Evolutionary conservation across 1,140 invertebrate species (phyloP).

Genomic region (Streblospio benedicti): DNA sequence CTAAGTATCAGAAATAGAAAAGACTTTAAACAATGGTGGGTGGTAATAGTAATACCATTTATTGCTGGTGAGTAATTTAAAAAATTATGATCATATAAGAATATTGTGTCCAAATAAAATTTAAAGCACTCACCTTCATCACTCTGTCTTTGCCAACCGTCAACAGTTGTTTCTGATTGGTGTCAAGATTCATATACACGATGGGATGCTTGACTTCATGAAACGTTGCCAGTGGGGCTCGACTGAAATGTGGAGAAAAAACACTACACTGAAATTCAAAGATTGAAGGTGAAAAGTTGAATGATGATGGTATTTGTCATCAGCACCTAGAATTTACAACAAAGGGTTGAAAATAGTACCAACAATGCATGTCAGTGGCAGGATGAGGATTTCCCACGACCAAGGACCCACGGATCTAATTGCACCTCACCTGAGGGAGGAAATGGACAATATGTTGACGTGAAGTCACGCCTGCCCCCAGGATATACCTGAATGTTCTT

Average conservation of each 20-base stretch:
- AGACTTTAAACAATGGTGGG: neutral
- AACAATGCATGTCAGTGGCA: too few species aligned
- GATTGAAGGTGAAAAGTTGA: neutral
- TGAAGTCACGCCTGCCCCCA: too few species aligned
- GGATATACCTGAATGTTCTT: too few species aligned
- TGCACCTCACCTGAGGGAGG: too few species aligned
- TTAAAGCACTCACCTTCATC: slow-evolving; percentile 64
- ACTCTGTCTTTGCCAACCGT: slow-evolving; percentile 89
- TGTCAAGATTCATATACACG: slow-evolving; percentile 79
- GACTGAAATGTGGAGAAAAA: slow-evolving; percentile 55
- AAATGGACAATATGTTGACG: too few species aligned
- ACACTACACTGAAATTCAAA: neutral
- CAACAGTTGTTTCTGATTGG: slow-evolving; percentile 69
- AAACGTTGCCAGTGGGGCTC: slow-evolving; percentile 81
- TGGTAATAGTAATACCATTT: too few species aligned
- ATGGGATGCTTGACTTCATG: slow-evolving; percentile 91
- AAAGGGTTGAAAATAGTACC: too few species aligned
- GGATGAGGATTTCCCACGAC: too few species aligned
- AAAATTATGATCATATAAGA: neutral
- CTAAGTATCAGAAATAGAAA: neutral
- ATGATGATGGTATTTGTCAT: too few species aligned
- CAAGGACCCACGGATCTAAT: too few species aligned
- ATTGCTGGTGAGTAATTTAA: too few species aligned
- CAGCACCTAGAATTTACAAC: too few species aligned
- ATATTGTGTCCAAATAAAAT: slow-evolving; percentile 9